These are phyloP conservation scores for Vulpes ferrilata DNA, from an alignment of 2,113 vertebrate genomes.

Conservation along the genomic window DNA sequence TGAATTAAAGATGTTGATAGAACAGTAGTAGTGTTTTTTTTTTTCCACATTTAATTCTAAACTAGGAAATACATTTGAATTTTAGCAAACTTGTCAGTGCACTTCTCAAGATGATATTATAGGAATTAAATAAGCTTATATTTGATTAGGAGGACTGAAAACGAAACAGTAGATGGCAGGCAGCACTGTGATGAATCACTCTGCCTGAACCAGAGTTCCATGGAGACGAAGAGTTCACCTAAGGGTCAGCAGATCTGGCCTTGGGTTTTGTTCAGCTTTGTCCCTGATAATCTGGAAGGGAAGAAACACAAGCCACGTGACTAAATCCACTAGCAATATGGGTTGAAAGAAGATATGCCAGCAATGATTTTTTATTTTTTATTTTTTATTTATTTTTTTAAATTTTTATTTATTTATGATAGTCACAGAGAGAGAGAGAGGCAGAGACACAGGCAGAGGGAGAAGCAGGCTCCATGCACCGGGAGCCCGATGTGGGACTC, in stretches of 20 bases:
- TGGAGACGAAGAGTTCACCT: slow-evolving; percentile 48
- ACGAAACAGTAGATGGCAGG: slow-evolving; percentile 45
- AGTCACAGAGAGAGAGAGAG: no score
- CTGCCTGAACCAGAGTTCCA: not conserved
- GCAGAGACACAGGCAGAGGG: no score
- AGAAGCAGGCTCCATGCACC: no score
- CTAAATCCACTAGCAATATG: not conserved
- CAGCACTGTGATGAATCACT: not conserved
- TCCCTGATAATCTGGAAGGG: not conserved
- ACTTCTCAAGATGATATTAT: slow-evolving; percentile 62
- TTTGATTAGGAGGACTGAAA: slow-evolving; percentile 70
- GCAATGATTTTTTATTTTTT: not conserved
- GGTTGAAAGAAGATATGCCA: not conserved
- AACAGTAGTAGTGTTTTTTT: not conserved
- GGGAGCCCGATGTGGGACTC: no score
- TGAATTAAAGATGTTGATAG: not conserved
- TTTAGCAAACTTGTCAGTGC: slow-evolving; percentile 46
- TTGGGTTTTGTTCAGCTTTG: slow-evolving; percentile 12
- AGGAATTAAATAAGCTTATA: slow-evolving; percentile 69
- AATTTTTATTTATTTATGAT: no score
- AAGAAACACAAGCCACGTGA: not conserved
- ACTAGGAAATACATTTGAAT: slow-evolving; percentile 54
- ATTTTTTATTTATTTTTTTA: no score
- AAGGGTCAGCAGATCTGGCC: slow-evolving; percentile 64
- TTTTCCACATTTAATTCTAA: slow-evolving; percentile 2